phyloP scores from a whole-genome alignment of 2,888 invertebrate species.

The Tenthredo distinguenda region DNA sequence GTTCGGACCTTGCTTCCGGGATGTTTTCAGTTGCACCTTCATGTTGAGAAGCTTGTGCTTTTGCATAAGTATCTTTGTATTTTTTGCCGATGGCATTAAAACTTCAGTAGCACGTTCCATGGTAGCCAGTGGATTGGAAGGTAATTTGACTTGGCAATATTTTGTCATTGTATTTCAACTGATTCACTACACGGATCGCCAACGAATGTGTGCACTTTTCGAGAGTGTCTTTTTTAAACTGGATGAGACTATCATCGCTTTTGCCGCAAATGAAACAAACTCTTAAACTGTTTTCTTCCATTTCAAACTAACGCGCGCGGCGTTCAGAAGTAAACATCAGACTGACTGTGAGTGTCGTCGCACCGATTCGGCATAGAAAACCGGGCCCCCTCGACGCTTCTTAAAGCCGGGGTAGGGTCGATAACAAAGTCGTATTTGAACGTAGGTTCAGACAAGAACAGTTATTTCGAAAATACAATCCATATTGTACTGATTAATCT shows the following conservation, averaged over 20 bases:
- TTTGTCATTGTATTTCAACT: background rate
- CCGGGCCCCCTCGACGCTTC: no score
- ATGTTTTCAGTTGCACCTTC: background rate
- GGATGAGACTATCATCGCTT: background rate
- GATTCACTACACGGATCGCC: background rate
- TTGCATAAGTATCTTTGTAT: background rate
- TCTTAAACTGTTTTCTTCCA: background rate
- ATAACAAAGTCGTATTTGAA: no score
- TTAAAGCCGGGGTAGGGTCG: no score
- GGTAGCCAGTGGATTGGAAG: no score
- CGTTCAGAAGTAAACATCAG: no score
- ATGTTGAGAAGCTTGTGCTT: background rate
- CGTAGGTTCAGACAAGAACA: no score
- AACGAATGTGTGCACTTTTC: background rate
- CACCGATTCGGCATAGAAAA: no score
- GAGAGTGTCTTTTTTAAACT: background rate
- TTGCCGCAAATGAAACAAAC: background rate
- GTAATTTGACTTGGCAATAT: background rate
- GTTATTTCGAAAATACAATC: no score
- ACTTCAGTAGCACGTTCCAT: background rate
- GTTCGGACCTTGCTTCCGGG: no score
- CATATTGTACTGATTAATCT: no score
- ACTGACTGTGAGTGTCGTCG: no score
- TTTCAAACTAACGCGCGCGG: background rate
- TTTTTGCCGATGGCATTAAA: conserved; percentile 16